phyloP scores from a whole-genome alignment of 1,140 invertebrate genomes.

The Drosophila eugracilis region DNA sequence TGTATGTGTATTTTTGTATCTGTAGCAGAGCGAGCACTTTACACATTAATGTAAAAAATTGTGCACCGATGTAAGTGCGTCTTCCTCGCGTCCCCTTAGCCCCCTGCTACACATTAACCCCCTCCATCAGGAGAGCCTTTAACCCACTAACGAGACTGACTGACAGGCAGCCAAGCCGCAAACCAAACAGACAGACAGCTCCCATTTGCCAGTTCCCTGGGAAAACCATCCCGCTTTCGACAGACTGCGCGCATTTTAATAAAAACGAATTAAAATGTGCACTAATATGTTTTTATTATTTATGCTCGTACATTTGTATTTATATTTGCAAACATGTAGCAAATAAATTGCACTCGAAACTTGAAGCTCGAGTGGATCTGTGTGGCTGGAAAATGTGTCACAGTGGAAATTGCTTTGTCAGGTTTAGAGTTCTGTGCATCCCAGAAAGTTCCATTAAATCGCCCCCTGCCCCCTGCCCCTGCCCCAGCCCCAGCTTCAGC shows the following conservation, averaged over 20 bases:
- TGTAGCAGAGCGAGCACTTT: slow-evolving; percentile 53
- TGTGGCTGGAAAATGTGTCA: slow-evolving; percentile 60
- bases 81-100: slow-evolving; percentile 55
- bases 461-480: neutral
- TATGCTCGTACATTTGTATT: slow-evolving; percentile 59
- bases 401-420: slow-evolving; percentile 69
- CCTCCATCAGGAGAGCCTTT: neutral
- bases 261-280: slow-evolving; percentile 77
- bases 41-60: slow-evolving; percentile 80
- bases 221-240: neutral
- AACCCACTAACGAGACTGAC: slow-evolving; percentile 6
- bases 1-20: neutral
- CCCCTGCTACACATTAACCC: neutral
- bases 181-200: slow-evolving; percentile 60
- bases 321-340: slow-evolving; percentile 54
- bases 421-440: slow-evolving; percentile 38
- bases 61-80: slow-evolving; percentile 80
- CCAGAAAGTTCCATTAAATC: slow-evolving; percentile 43
- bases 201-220: neutral
- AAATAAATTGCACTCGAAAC: slow-evolving; percentile 62
- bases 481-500: neutral
- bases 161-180: slow-evolving; percentile 46
- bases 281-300: slow-evolving; percentile 82
- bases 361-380: slow-evolving; percentile 21
- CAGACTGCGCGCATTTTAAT: slow-evolving; percentile 65